Evolutionary conservation across 2,888 invertebrate species (phyloP), one percentile per base, ranked within the genome.

Genomic region (Prostheceraeus crozeri): DNA sequence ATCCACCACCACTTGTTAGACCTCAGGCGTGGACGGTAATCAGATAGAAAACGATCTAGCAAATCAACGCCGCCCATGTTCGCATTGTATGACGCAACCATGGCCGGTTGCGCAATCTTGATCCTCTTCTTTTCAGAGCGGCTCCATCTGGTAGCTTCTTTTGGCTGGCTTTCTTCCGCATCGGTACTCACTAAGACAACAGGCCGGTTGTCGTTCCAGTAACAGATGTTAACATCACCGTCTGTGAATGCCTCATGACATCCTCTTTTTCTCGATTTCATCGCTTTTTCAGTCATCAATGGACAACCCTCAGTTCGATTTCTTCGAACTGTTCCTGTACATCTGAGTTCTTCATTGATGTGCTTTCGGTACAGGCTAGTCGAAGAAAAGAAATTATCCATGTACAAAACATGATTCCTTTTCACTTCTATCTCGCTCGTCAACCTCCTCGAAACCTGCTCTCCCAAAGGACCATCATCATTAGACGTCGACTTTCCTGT

Each of bases 281-380:
- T 14, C 40, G 19, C 40, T 40, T 14, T 19, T 19, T 14, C 40
- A 40, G 14, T 23, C 40, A 19, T 40, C 40, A 40, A 40, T 40
- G 6, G 40, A 19, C 40, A 6, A 6, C 19, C 19, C 19, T 40
- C 40, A 19, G 40, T 40, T 14, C 40, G 40, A 40, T 14, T 40
- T 14, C 6, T 23, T 40, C 40, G 14, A 4, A 19, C 19, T 40
- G 40, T 40, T 19, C 14, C 40, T 19, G 40, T 40, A 40, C 40
- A 40, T 40, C 40, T 14, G 19, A 40, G 40, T 23, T 16, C 40
- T 40, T 40, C n/a, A n/a, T n/a, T n/a, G n/a, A n/a, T n/a, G n/a
- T n/a, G n/a, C n/a, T n/a, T n/a, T n/a, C n/a, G n/a, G n/a, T n/a
- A n/a, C n/a, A n/a, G n/a, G n/a, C n/a, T n/a, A n/a, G n/a, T n/a